Conservation (phyloP, 2,888 invertebrate genomes). For the Pelosia muscerda region DNA sequence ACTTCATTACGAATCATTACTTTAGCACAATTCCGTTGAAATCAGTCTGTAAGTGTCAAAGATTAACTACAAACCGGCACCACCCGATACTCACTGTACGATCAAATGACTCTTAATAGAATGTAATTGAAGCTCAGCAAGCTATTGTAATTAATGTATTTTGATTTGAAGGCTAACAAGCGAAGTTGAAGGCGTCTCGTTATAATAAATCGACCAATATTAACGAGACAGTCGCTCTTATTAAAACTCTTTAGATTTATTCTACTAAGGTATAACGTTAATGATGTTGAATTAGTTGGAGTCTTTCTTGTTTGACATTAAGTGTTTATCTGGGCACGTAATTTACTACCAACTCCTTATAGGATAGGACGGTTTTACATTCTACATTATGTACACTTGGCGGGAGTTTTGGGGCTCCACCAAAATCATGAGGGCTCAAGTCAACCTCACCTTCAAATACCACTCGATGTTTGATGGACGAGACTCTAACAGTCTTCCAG, state of each 20-base stretch:
- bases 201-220: slow-evolving; percentile 58
- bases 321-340: not conserved
- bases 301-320: not conserved
- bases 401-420: too few species aligned
- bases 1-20: not conserved
- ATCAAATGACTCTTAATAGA: slow-evolving; percentile 24
- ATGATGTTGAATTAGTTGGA: not conserved
- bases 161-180: slow-evolving; percentile 67
- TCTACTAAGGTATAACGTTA: slow-evolving; percentile 59
- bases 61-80: not conserved
- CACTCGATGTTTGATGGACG: too few species aligned
- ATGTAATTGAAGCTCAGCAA: slow-evolving; percentile 41
- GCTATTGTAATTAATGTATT: slow-evolving; percentile 57
- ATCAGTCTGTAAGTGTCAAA: slow-evolving; percentile 1
- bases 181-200: slow-evolving; percentile 68
- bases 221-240: slow-evolving; percentile 67
- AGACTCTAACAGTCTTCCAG: not conserved
- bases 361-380: not conserved
- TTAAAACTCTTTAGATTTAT: slow-evolving; percentile 67
- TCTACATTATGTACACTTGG: not conserved
- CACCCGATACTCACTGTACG: slow-evolving; percentile 15
- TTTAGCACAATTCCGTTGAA: not conserved
- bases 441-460: too few species aligned
- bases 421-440: too few species aligned
- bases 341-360: not conserved